Conservation (phyloP, 2,888 invertebrate genomes). For the Augochlorella aurata region DNA sequence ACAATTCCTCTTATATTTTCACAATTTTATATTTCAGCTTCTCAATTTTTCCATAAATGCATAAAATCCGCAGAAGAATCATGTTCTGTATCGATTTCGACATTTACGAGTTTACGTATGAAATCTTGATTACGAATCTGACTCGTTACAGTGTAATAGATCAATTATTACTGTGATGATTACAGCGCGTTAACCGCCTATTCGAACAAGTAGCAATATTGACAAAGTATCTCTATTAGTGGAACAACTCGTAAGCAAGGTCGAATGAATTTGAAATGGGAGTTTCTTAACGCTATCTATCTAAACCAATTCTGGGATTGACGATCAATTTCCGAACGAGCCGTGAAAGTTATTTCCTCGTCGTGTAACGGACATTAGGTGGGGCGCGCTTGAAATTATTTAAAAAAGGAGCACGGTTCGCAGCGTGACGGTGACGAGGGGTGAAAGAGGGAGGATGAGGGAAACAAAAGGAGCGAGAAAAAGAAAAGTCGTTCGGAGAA, state of each 20-base stretch:
- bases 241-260: background rate
- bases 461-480: background rate
- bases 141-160: too few relatives aligned
- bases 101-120: too few relatives aligned
- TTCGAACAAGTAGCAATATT: too few relatives aligned
- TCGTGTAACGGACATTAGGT: constrained; percentile 39
- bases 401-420: constrained; percentile 28
- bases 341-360: constrained; percentile 26
- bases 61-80: too few relatives aligned
- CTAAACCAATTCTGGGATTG: constrained; percentile 38
- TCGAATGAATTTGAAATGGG: background rate
- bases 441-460: background rate
- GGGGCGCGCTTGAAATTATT: constrained; percentile 49
- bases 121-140: too few relatives aligned
- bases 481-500: constrained; percentile 48
- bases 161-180: too few relatives aligned
- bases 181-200: too few relatives aligned
- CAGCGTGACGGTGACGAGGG: background rate
- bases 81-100: too few relatives aligned
- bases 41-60: too few relatives aligned
- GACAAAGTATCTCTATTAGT: background rate
- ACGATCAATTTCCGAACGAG: constrained; percentile 33
- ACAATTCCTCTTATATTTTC: too few relatives aligned
- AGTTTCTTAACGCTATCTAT: background rate
- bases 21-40: too few relatives aligned